Evolutionary conservation across 2,888 invertebrate species (phyloP).

Genomic region (Xiphydria camelus): DNA sequence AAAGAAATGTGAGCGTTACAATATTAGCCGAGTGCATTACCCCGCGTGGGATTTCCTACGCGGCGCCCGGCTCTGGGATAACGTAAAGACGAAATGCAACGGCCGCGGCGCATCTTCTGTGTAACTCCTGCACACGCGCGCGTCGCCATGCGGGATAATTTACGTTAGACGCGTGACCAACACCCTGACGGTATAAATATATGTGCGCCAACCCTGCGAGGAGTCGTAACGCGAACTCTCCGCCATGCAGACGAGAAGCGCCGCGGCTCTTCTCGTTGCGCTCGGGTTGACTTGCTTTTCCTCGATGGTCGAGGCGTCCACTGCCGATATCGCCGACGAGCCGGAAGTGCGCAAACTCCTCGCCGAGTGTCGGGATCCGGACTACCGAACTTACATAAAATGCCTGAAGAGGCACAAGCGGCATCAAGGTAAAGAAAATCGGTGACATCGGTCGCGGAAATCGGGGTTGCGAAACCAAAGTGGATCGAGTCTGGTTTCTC

Average conservation of each 20-base stretch:
- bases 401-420: constrained; percentile 49
- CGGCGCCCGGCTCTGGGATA: too few relatives aligned
- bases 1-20: constrained; percentile 15
- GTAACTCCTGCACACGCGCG: too few relatives aligned
- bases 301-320: neutral
- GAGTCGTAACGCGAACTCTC: neutral
- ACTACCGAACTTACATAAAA: constrained; percentile 49
- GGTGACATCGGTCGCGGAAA: too few relatives aligned
- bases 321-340: neutral
- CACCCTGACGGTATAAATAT: neutral
- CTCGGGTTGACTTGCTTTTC: neutral
- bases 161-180: constrained; percentile 4
- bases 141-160: too few relatives aligned
- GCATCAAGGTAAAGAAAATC: constrained; percentile 39
- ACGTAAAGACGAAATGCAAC: too few relatives aligned
- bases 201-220: neutral
- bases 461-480: too few relatives aligned
- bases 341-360: constrained; percentile 25
- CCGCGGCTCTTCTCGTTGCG: neutral
- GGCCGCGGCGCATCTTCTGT: too few relatives aligned
- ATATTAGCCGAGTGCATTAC: constrained; percentile 31
- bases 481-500: too few relatives aligned
- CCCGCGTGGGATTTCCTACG: too few relatives aligned
- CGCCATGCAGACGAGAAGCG: neutral
- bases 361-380: constrained; percentile 40